Base-by-base conservation (phyloP, 1,140 invertebrate species). In the Matsumurasca onukii region DNA sequence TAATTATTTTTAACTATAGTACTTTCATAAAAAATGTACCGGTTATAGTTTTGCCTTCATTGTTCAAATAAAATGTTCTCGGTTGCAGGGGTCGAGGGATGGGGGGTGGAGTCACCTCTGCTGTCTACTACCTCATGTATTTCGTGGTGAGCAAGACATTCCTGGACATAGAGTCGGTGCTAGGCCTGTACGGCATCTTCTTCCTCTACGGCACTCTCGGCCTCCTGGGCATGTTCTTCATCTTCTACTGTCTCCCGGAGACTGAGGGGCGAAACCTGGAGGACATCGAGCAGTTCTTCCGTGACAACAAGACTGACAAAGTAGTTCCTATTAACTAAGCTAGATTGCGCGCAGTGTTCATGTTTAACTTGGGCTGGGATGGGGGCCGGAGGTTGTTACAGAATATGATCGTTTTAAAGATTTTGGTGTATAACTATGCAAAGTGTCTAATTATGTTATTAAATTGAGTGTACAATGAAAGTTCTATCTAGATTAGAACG, bases 211-310 rank as follows among this genome's bases (percentile, higher is more conserved):
- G 71, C 2, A 24, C 39, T 0, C 45, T 75, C 3, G 68, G 70
- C 5, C 17, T 72, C 3, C 2, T 70, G 3, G 74, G 76, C 9
- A 27, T 74, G 12, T 2, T 71, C 15, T 76, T 70, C 62, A 39
- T 76, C 12, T 75, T 72, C 59, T 71, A 70, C 27, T 70, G 30
- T 64, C 52, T 76, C 27, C 75, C 75, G 12, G 75, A 76, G 62
- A 76, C 75, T 1, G 74, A 75, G 66, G 74, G 74, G 17, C 73
- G 70, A 66, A 71, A 66, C 2, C 39, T 76, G 12, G 68, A 71
- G 45, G 74, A 76, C 34, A 69, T 76, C 2, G 75, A 76, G 66
- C 55, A 71, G 29, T 67, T 70, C 67, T 75, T 75, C 48, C 22
- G n/a, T 12, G 24, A 24, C 55, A 59, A 59, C 2, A 59, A 59